Conservation (phyloP, 2,113 vertebrate species). For the Eretmodus cyanostictus region DNA sequence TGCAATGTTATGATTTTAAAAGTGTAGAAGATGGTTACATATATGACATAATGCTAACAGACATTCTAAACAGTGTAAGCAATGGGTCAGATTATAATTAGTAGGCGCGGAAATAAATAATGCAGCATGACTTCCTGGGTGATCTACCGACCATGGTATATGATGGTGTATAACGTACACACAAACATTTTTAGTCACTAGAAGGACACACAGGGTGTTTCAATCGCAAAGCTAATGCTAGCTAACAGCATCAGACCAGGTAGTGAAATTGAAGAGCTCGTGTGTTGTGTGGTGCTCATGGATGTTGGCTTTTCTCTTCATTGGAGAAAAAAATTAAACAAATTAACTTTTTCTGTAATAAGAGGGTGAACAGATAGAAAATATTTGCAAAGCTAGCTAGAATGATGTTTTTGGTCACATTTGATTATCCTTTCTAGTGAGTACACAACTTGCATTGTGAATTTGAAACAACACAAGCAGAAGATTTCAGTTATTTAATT, state of each 20-base stretch:
- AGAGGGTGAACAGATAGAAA: not conserved
- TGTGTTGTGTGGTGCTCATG: not conserved
- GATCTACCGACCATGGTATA: not conserved
- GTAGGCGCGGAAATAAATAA: not conserved
- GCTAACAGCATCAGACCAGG: not conserved
- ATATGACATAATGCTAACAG: not conserved
- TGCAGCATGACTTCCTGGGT: not conserved
- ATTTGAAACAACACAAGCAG: not conserved
- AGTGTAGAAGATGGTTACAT: not conserved
- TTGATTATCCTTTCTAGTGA: not conserved
- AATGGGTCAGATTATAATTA: not conserved
- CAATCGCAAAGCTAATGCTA: not conserved
- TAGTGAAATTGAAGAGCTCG: not conserved
- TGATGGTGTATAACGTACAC: not conserved
- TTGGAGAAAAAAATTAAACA: not conserved
- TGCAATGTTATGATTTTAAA: not conserved
- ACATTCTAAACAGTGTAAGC: not conserved
- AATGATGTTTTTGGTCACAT: not conserved
- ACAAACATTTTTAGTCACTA: not conserved
- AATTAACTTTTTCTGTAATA: not conserved
- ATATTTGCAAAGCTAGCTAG: not conserved
- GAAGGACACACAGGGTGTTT: not conserved
- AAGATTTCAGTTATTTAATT: not conserved
- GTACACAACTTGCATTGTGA: not conserved
- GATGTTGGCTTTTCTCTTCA: not conserved